Evolutionary conservation across 2,888 invertebrate species (phyloP).

Genomic region (Dugesia japonica): DNA sequence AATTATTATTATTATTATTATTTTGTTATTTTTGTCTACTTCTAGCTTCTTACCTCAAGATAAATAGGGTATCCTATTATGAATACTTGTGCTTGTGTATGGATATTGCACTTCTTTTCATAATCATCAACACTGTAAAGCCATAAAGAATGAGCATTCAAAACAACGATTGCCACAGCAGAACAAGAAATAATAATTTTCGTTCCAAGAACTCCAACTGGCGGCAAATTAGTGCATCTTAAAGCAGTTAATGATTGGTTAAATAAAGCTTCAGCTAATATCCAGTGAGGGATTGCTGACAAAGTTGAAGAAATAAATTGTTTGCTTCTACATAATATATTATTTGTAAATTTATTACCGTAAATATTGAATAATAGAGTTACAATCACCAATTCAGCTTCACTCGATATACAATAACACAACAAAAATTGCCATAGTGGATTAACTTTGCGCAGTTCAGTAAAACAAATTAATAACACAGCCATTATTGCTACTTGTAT

Average conservation of each 20-base stretch:
- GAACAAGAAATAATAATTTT: not conserved
- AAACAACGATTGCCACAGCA: not conserved
- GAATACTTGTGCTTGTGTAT: not conserved
- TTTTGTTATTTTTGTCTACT: too few species aligned
- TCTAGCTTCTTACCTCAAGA: not conserved
- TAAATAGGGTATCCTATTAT: not conserved
- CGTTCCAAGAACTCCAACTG: not conserved
- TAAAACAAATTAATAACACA: not conserved
- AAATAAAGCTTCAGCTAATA: not conserved
- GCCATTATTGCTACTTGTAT: not conserved
- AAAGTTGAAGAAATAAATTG: not conserved
- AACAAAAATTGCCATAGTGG: not conserved
- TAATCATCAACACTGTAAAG: not conserved
- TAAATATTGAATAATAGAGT: not conserved
- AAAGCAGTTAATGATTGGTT: not conserved
- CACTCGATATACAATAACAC: not conserved
- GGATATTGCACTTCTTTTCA: not conserved
- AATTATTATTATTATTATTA: too few species aligned
- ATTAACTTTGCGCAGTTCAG: not conserved
- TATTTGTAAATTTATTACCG: not conserved
- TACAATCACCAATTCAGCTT: not conserved
- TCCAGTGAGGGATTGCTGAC: slow-evolving; percentile 1
- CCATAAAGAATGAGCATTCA: slow-evolving; percentile 4
- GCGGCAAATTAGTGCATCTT: not conserved
- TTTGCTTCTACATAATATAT: not conserved